phyloP scores from a whole-genome alignment of 1,140 invertebrate species.

The Rhizoglyphus robini region DNA sequence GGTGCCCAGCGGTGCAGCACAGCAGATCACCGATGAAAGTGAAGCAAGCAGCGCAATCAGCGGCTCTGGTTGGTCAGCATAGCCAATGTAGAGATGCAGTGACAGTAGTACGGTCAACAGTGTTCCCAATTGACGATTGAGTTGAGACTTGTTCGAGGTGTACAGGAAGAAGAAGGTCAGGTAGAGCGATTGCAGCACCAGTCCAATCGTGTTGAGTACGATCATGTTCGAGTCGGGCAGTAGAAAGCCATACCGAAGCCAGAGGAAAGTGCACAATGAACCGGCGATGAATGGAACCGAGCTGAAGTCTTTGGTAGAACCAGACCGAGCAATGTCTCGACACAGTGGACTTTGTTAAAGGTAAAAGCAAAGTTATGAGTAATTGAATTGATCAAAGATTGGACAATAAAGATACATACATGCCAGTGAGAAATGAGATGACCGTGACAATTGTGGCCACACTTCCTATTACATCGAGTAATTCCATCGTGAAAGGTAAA shows the following conservation, averaged over 20 bases:
- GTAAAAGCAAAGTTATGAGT: background rate
- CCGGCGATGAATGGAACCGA: constrained; percentile 16
- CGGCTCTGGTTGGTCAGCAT: background rate
- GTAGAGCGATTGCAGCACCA: constrained; percentile 48
- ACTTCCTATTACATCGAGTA: background rate
- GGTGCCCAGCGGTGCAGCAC: constrained; percentile 58
- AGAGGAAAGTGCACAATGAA: constrained; percentile 44
- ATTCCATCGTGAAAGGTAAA: background rate
- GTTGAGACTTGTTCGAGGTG: constrained; percentile 39
- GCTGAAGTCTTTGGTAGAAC: constrained; percentile 10
- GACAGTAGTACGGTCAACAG: constrained; percentile 23
- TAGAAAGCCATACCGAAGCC: constrained; percentile 52
- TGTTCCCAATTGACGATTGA: constrained; percentile 26
- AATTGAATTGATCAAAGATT: background rate
- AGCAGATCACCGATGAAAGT: constrained; percentile 54
- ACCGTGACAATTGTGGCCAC: background rate
- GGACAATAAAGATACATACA: too few relatives aligned
- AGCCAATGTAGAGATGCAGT: constrained; percentile 18
- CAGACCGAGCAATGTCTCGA: background rate
- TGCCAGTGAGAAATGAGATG: constrained; percentile 9
- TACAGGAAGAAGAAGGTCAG: constrained; percentile 46
- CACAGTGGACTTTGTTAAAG: background rate
- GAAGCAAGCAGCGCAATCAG: constrained; percentile 50
- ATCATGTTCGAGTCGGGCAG: constrained; percentile 49
- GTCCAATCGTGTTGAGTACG: constrained; percentile 51